Evolutionary conservation across 2,888 invertebrate genomes (phyloP).

Genomic region (Ptychoptera albimana): DNA sequence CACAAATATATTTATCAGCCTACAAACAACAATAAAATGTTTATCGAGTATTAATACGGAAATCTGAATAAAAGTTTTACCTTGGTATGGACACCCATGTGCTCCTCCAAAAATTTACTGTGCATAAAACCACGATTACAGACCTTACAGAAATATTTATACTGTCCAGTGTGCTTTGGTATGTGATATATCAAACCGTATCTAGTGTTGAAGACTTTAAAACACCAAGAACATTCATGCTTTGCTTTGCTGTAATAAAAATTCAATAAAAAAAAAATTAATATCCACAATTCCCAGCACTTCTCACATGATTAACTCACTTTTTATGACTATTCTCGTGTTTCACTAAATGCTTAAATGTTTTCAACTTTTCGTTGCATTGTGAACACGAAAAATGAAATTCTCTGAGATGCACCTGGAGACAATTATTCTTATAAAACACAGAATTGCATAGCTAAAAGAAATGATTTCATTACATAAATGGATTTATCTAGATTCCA

Average conservation of each 20-base stretch:
- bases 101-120: slow-evolving; percentile 1
- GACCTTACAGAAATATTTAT: not conserved
- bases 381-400: not conserved
- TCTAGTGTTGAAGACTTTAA: slow-evolving; percentile 1
- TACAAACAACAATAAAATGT: no score
- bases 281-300: no score
- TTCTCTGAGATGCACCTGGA: not conserved
- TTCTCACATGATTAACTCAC: no score
- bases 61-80: not conserved
- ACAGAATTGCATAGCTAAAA: not conserved
- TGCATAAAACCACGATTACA: slow-evolving; percentile 2
- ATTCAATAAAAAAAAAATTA: no score
- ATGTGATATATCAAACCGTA: slow-evolving; percentile 1
- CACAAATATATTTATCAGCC: not conserved
- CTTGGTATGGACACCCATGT: slow-evolving; percentile 1
- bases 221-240: slow-evolving; percentile 1
- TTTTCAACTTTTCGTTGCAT: not conserved
- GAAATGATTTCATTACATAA: not conserved
- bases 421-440: not conserved
- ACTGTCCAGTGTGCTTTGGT: slow-evolving; percentile 2
- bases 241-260: not conserved
- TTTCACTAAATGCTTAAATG: not conserved
- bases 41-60: no score
- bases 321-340: not conserved
- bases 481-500: not conserved